A percentile compares a stretch with the other conserved stretches of the same genome.
These are phyloP conservation scores for Etheostoma spectabile DNA, from an alignment of 2,113 vertebrate species.

Conservation along the genomic window DNA sequence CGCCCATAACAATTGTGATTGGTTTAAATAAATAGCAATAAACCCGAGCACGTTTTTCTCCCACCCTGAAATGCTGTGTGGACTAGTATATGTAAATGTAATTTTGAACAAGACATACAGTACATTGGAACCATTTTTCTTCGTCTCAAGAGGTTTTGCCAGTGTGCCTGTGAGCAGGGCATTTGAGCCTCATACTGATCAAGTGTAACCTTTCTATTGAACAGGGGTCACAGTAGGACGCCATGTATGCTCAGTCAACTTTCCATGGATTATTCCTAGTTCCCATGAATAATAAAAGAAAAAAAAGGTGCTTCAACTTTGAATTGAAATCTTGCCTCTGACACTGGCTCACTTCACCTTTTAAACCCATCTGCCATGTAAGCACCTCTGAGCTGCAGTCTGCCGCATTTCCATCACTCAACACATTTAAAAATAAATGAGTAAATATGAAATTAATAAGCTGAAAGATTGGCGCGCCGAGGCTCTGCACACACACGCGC, in stretches of 20 bases:
- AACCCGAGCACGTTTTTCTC: too few relatives aligned
- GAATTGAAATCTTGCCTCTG: constrained; percentile 61
- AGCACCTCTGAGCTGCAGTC: constrained; percentile 70
- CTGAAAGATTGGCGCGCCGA: constrained; percentile 65
- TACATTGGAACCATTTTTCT: background rate
- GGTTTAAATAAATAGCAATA: too few relatives aligned
- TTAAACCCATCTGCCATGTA: constrained; percentile 66
- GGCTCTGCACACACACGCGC: constrained; percentile 48
- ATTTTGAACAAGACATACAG: background rate
- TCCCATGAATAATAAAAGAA: constrained; percentile 55
- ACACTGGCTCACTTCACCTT: constrained; percentile 64
- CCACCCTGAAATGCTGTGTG: too few relatives aligned
- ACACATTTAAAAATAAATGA: constrained; percentile 80
- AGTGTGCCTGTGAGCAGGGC: background rate
- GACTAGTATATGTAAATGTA: too few relatives aligned
- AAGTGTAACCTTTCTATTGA: constrained; percentile 6
- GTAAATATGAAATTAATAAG: constrained; percentile 85
- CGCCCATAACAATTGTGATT: too few relatives aligned
- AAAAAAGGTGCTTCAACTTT: constrained; percentile 34
- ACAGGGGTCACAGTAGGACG: background rate
- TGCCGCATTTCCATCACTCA: constrained; percentile 68
- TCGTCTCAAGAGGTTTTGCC: background rate
- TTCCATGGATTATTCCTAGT: constrained; percentile 24
- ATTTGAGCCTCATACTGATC: background rate
- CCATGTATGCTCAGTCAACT: constrained; percentile 12